phyloP scores from a whole-genome alignment of 2,888 invertebrate genomes.

The Lycocerus yunnanus region DNA sequence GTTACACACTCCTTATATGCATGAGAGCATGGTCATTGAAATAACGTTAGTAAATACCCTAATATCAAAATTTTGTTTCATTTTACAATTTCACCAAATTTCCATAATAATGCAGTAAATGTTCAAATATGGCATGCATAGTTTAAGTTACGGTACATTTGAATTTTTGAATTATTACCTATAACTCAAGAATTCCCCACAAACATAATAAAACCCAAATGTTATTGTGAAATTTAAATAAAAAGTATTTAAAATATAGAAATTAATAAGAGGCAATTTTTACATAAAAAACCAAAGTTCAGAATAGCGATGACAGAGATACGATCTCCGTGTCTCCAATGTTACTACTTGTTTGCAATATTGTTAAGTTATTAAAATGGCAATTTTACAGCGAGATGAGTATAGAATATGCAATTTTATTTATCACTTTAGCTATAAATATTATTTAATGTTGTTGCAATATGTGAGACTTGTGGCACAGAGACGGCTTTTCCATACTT shows the following conservation, averaged over 20 bases:
- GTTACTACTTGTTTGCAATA: slow-evolving; percentile 21
- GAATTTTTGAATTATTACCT: neutral
- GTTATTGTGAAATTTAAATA: neutral
- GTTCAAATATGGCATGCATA: neutral
- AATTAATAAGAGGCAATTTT: neutral
- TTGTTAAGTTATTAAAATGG: slow-evolving; percentile 30
- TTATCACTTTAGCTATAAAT: slow-evolving; percentile 49
- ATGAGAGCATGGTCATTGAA: neutral
- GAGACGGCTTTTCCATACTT: slow-evolving; percentile 46
- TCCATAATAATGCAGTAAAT: neutral
- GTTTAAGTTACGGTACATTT: neutral
- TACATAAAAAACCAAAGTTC: neutral
- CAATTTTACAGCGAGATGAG: slow-evolving; percentile 33
- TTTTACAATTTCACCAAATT: neutral
- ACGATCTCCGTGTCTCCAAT: slow-evolving; percentile 12
- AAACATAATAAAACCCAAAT: neutral
- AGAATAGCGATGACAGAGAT: slow-evolving; percentile 17
- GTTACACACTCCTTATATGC: neutral
- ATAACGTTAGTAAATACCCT: neutral
- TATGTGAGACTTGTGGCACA: slow-evolving; percentile 46
- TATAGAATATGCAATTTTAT: slow-evolving; percentile 45
- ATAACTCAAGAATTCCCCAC: neutral
- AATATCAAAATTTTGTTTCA: neutral
- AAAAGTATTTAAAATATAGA: neutral
- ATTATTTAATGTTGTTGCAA: slow-evolving; percentile 51